Percentiles rank a stretch among this genome's conserved stretches.
phyloP scores from a whole-genome alignment of 2,888 invertebrate species.

The Cepaea hortensis region DNA sequence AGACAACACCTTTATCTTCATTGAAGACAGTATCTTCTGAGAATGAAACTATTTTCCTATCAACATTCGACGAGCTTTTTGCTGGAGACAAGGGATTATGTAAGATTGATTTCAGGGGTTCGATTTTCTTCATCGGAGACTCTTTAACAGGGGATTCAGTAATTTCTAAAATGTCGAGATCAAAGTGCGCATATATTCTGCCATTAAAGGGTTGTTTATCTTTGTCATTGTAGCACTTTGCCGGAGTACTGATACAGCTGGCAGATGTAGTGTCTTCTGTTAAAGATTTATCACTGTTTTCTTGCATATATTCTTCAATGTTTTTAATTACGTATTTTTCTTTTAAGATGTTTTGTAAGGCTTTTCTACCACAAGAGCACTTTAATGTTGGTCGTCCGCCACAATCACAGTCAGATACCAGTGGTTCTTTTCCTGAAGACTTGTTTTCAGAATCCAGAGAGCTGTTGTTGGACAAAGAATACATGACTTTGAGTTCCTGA shows the following conservation, averaged over 20 bases:
- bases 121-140: neutral
- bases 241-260: neutral
- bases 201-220: neutral
- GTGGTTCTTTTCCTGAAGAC: neutral
- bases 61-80: conserved; percentile 41
- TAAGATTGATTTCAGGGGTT: neutral
- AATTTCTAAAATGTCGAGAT: neutral
- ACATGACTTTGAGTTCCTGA: neutral
- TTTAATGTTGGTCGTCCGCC: conserved; percentile 40
- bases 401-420: conserved; percentile 16
- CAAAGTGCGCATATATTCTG: neutral
- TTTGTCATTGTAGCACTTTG: neutral
- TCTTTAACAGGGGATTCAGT: neutral
- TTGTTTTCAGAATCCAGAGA: conserved; percentile 14
- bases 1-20: conserved; percentile 59
- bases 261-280: neutral
- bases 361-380: conserved; percentile 37
- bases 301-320: neutral
- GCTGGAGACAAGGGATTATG: neutral
- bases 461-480: conserved; percentile 17
- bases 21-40: conserved; percentile 65
- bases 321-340: conserved; percentile 28
- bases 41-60: conserved; percentile 63
- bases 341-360: conserved; percentile 34
- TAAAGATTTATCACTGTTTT: neutral